These are phyloP conservation scores for Gymnoscopelus microlampas DNA, from an alignment of 2,797 vertebrate species.

Conservation along the genomic window DNA sequence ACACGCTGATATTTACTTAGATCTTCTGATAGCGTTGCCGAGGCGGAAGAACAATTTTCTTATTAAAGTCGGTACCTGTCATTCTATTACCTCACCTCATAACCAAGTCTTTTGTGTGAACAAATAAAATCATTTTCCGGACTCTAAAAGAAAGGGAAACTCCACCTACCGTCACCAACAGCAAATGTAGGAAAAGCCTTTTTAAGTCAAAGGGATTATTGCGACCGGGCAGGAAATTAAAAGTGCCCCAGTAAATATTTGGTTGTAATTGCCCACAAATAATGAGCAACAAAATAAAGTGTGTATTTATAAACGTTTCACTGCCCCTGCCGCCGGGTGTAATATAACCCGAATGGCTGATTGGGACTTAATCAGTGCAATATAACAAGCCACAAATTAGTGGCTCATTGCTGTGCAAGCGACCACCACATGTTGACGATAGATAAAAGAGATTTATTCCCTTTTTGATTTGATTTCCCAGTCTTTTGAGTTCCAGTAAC, in stretches of 20 bases:
- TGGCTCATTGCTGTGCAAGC: constrained; percentile 37
- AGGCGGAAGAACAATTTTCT: constrained; percentile 31
- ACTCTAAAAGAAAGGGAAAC: constrained; percentile 27
- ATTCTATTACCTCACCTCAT: constrained; percentile 12
- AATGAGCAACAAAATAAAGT: constrained; percentile 57
- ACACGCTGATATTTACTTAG: constrained; percentile 34
- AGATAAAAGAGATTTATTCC: constrained; percentile 23
- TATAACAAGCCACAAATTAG: constrained; percentile 61
- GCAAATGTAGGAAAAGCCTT: constrained; percentile 36
- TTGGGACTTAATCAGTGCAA: constrained; percentile 63
- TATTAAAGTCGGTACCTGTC: constrained; percentile 35
- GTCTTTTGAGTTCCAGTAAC: constrained; percentile 24
- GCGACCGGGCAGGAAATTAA: constrained; percentile 62
- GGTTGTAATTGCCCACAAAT: constrained; percentile 59
- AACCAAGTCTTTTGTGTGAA: constrained; percentile 1
- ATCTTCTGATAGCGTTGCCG: constrained; percentile 38
- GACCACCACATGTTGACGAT: constrained; percentile 37
- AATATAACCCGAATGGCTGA: constrained; percentile 57
- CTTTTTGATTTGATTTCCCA: constrained; percentile 13
- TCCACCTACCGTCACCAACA: constrained; percentile 21
- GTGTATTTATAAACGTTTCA: constrained; percentile 64
- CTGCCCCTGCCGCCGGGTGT: constrained; percentile 34
- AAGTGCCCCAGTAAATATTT: constrained; percentile 62
- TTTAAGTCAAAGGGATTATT: constrained; percentile 35
- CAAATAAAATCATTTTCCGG: constrained; percentile 16